Percentiles rank a stretch among this genome's conserved stretches.
Evolutionary conservation across 2,888 invertebrate species (phyloP).

Genomic region (Leucoptera coffeella): DNA sequence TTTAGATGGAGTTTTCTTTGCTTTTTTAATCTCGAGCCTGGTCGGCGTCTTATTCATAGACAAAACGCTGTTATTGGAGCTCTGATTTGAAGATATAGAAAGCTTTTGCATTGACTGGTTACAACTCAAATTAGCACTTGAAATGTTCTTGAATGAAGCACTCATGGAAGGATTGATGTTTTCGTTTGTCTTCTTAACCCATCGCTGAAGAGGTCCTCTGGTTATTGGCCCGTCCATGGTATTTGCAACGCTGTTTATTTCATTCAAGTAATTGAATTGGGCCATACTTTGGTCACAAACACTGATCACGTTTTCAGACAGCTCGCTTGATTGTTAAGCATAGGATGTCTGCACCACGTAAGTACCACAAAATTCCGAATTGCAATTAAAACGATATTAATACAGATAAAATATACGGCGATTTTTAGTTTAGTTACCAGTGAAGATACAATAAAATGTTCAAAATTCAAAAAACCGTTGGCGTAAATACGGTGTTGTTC

Average conservation of each 20-base stretch:
- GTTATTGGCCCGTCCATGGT: constrained; percentile 75
- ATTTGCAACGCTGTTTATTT: constrained; percentile 65
- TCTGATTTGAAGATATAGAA: constrained; percentile 53
- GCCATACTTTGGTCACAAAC: no score
- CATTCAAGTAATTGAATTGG: constrained; percentile 75
- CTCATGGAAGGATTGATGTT: constrained; percentile 41
- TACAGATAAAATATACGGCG: no score
- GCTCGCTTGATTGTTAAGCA: background rate
- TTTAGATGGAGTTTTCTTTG: constrained; percentile 62
- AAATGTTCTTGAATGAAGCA: constrained; percentile 33
- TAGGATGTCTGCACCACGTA: no score
- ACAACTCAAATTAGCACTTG: constrained; percentile 53
- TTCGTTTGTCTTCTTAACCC: constrained; percentile 70
- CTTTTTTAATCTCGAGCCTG: constrained; percentile 44
- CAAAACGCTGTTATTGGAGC: constrained; percentile 44
- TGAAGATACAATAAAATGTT: no score
- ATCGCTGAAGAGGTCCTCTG: constrained; percentile 71
- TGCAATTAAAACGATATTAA: no score
- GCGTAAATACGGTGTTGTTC: no score
- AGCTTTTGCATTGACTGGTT: constrained; percentile 62
- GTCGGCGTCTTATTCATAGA: constrained; percentile 53
- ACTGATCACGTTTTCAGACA: constrained; percentile 6
- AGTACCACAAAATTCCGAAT: background rate
- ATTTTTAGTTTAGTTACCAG: no score
- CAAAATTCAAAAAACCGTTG: no score